These are phyloP conservation scores for Tor tambroides DNA, from an alignment of 2,113 vertebrate genomes.

Conservation along the genomic window DNA sequence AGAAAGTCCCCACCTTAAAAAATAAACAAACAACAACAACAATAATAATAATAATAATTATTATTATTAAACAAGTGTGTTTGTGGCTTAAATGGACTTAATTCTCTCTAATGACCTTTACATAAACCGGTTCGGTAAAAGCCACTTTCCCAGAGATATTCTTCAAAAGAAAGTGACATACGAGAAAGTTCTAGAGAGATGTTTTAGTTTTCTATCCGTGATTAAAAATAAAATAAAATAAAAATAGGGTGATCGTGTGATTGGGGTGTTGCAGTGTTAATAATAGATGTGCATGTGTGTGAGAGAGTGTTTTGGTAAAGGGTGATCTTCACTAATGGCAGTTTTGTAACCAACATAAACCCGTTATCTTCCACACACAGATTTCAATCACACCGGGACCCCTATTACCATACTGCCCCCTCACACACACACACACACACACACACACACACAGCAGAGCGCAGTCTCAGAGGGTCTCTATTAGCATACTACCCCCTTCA, in stretches of 20 bases:
- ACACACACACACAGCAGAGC: background rate
- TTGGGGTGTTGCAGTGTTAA: background rate
- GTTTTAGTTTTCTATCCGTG: background rate
- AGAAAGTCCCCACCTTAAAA: background rate
- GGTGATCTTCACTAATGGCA: conserved; percentile 75
- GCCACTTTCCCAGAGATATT: background rate
- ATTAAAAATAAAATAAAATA: too few relatives aligned
- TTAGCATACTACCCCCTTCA: conserved; percentile 43
- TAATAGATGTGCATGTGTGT: background rate
- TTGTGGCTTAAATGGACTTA: background rate
- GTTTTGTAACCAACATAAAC: conserved; percentile 80
- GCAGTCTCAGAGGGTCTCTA: conserved; percentile 24
- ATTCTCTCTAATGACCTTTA: background rate
- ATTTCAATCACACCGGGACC: conserved; percentile 81
- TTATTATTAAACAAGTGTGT: too few relatives aligned
- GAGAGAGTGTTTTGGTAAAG: background rate
- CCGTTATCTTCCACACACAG: conserved; percentile 84
- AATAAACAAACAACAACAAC: too few relatives aligned
- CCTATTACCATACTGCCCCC: conserved; percentile 61
- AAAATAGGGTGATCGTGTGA: background rate
- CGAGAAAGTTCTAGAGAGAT: background rate
- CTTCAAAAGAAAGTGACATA: background rate
- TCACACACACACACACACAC: conserved; percentile 4
- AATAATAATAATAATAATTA: too few relatives aligned
- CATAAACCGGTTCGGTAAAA: background rate